A percentile compares a stretch with the other conserved stretches of the same genome.
Conservation (phyloP, 2,113 vertebrate genomes). For the Melanostigma gelatinosum region DNA sequence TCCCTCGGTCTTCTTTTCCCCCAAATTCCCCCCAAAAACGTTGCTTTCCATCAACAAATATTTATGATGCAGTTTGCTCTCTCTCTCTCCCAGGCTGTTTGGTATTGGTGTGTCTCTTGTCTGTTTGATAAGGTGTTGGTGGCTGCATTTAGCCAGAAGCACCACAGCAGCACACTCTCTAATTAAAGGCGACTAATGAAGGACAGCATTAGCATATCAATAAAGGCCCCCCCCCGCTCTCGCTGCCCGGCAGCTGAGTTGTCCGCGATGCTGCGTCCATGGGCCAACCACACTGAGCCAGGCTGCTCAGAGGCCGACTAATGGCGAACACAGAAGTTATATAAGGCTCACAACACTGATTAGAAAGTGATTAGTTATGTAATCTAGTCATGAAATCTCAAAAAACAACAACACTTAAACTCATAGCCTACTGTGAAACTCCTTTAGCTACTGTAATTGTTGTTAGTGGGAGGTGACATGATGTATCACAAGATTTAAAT, state of each 20-base stretch:
- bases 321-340: neutral
- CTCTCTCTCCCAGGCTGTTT: slow-evolving; percentile 18
- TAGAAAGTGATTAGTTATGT: neutral
- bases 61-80: slow-evolving; percentile 9
- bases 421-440: slow-evolving; percentile 1
- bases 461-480: slow-evolving; percentile 1
- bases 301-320: slow-evolving; percentile 13
- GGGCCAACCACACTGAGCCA: slow-evolving; percentile 26
- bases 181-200: slow-evolving; percentile 81
- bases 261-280: slow-evolving; percentile 19
- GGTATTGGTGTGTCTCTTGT: slow-evolving; percentile 38
- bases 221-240: slow-evolving; percentile 43
- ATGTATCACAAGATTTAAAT: slow-evolving; percentile 23
- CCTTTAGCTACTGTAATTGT: slow-evolving; percentile 7
- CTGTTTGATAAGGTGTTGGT: slow-evolving; percentile 48
- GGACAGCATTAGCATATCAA: slow-evolving; percentile 79
- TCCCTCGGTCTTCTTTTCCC: neutral
- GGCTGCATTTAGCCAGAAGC: slow-evolving; percentile 54
- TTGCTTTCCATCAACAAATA: slow-evolving; percentile 24
- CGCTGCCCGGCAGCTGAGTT: slow-evolving; percentile 30
- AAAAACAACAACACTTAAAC: neutral
- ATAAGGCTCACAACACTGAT: neutral
- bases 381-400: neutral
- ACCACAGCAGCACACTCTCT: slow-evolving; percentile 60
- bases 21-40: neutral